Percentiles rank a stretch among this genome's conserved stretches.
Conservation (phyloP, 2,797 vertebrate species). For the Anableps anableps region DNA sequence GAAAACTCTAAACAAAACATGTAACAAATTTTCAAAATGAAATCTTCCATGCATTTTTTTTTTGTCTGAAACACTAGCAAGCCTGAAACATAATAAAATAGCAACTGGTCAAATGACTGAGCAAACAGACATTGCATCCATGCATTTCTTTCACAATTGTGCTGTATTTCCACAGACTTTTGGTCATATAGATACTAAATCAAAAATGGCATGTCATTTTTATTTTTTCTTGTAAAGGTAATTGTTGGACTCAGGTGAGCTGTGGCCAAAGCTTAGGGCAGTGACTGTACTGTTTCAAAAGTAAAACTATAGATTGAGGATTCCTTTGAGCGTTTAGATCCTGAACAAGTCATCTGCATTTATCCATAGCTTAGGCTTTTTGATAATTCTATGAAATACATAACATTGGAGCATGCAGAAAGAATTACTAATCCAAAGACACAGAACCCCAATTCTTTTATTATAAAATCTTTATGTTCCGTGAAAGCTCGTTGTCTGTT, state of each 20-base stretch:
- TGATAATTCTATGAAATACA: background rate
- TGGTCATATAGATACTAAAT: background rate
- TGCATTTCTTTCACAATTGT: background rate
- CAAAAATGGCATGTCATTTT: background rate
- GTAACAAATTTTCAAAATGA: background rate
- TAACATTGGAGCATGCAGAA: background rate
- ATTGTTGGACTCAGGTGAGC: background rate
- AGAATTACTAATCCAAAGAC: background rate
- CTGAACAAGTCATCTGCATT: background rate
- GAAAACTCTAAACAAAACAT: background rate
- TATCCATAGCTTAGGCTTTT: background rate
- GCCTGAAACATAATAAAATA: background rate
- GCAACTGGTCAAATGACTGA: background rate
- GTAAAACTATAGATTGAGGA: background rate
- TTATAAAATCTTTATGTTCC: conserved; percentile 14
- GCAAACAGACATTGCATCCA: background rate
- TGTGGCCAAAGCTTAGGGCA: background rate
- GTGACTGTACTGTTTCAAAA: background rate
- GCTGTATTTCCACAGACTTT: background rate
- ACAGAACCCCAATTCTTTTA: background rate
- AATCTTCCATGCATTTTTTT: no score
- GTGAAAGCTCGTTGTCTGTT: conserved; percentile 33
- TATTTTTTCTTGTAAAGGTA: background rate
- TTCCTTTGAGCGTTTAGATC: background rate
- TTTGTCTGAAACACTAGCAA: background rate